Evolutionary conservation across 2,113 vertebrate species (phyloP).

Genomic region (Mustela nigripes): DNA sequence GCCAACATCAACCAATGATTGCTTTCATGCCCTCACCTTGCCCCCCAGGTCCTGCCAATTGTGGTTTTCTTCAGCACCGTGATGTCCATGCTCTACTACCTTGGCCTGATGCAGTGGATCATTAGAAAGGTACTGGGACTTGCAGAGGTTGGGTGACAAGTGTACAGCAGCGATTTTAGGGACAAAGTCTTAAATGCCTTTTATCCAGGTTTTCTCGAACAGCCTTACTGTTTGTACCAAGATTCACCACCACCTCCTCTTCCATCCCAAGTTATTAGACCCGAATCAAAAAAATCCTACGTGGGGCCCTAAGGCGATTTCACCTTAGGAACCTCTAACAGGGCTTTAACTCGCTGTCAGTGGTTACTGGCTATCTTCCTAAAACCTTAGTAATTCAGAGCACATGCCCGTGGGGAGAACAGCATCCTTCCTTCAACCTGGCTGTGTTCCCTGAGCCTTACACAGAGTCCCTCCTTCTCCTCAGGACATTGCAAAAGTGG

Average conservation of each 20-base stretch:
- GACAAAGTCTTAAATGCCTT: not conserved
- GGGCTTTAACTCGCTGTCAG: not conserved
- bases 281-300: not conserved
- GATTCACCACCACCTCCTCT: not conserved
- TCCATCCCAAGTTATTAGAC: not conserved
- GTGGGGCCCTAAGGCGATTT: not conserved
- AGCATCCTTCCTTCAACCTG: not conserved
- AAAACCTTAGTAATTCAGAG: not conserved
- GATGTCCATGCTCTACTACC: conserved; percentile 92
- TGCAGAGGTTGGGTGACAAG: not conserved
- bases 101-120: conserved; percentile 94
- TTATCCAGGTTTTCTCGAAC: not conserved
- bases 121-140: conserved; percentile 90
- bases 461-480: not conserved
- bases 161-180: not conserved
- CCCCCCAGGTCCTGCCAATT: conserved; percentile 91
- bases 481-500: not conserved
- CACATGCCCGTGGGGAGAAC: not conserved
- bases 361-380: not conserved
- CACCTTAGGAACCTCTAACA: not conserved
- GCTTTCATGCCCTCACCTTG: not conserved
- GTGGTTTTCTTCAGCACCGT: conserved; percentile 93
- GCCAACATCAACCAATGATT: not conserved
- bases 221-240: not conserved
- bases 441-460: not conserved